phyloP scores from a whole-genome alignment of 2,797 vertebrate species.

The Sebastes kiyomatsui region DNA sequence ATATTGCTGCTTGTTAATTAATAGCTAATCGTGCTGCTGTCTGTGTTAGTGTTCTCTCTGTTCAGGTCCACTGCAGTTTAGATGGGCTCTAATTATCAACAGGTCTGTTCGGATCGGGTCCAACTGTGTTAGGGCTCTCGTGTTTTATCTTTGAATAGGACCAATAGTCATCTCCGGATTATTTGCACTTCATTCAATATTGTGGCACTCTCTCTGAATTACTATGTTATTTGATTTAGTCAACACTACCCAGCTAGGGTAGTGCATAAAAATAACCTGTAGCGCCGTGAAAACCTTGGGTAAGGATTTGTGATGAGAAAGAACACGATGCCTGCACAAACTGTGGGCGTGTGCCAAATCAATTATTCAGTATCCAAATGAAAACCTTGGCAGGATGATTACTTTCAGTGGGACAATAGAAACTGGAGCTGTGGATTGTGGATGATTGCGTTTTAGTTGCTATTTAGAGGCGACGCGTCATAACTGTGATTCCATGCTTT shows the following conservation, averaged over 20 bases:
- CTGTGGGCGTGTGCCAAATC: conserved; percentile 44
- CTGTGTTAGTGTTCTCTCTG: background rate
- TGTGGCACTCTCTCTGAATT: background rate
- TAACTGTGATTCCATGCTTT: conserved; percentile 30
- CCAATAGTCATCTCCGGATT: background rate
- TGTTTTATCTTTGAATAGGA: background rate
- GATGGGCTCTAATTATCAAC: background rate
- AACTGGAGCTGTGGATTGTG: conserved; percentile 15
- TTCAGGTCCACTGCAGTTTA: background rate
- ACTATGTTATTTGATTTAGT: background rate
- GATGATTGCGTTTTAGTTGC: conserved; percentile 33
- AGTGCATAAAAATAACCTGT: conserved; percentile 11
- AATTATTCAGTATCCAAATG: conserved; percentile 61
- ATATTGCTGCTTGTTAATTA: background rate
- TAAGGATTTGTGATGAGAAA: conserved; percentile 20
- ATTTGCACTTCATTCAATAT: background rate
- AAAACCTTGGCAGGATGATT: conserved; percentile 55
- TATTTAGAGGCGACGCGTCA: conserved; percentile 45
- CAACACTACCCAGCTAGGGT: background rate
- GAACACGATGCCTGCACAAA: conserved; percentile 37
- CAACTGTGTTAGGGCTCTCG: background rate
- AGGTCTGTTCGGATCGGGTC: background rate
- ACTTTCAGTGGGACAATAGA: conserved; percentile 42
- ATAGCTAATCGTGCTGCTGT: background rate
- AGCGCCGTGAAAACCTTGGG: conserved; percentile 13